Percentiles rank a stretch among this genome's conserved stretches.
Evolutionary conservation across 2,888 invertebrate species (phyloP).

Genomic region (Julus scandinavius): DNA sequence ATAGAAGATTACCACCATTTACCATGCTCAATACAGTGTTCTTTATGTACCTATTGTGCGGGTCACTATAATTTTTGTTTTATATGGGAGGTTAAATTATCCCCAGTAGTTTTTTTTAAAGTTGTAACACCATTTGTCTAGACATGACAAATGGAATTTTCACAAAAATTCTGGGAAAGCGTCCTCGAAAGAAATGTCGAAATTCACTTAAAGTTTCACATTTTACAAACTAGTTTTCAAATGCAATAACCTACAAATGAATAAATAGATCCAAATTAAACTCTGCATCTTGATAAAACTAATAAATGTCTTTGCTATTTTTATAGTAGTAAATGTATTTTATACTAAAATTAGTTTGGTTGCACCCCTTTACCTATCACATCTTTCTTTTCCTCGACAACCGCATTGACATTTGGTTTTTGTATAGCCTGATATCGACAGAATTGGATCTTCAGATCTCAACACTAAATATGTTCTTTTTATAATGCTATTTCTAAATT

Average conservation of each 20-base stretch:
- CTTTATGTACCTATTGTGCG: not conserved
- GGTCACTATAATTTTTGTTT: not conserved
- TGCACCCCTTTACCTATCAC: not conserved
- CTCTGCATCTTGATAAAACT: not conserved
- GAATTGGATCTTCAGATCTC: constrained; percentile 21
- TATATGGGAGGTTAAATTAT: not conserved
- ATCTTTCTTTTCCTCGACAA: not conserved
- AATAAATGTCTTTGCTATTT: not conserved
- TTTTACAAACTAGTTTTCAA: not conserved
- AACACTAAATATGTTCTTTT: constrained; percentile 14
- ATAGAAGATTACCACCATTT: not conserved
- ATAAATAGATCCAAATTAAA: not conserved
- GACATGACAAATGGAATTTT: not conserved
- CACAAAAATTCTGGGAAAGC: not conserved
- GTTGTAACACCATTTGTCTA: not conserved
- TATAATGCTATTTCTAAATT: constrained; percentile 30
- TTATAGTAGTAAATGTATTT: not conserved
- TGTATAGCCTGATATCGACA: constrained; percentile 1
- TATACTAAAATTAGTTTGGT: not conserved
- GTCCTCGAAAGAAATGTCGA: not conserved
- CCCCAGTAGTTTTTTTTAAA: not conserved
- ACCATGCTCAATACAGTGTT: not conserved
- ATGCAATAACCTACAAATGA: not conserved
- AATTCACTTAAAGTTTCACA: not conserved
- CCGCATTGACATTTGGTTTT: constrained; percentile 14